A percentile compares a stretch with the other conserved stretches of the same genome.
These are phyloP conservation scores for Pampus argenteus DNA, from an alignment of 2,797 vertebrate species.

Conservation along the genomic window DNA sequence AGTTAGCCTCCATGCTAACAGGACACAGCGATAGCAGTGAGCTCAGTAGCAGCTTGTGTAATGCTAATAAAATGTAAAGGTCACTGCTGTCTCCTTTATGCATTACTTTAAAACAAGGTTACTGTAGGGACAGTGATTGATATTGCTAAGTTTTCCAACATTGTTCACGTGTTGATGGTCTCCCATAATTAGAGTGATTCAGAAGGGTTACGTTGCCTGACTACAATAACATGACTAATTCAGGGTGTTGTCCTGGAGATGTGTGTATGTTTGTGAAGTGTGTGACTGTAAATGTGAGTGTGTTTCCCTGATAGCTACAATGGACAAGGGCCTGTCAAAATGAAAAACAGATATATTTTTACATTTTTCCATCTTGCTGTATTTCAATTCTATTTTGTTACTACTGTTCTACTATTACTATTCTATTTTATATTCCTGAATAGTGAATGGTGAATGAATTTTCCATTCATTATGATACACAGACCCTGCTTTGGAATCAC, in stretches of 20 bases:
- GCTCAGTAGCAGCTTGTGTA: slow-evolving; percentile 49
- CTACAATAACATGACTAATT: slow-evolving; percentile 68
- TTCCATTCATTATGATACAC: neutral
- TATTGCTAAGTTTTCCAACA: slow-evolving; percentile 49
- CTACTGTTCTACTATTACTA: no score
- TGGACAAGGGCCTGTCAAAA: slow-evolving; percentile 21
- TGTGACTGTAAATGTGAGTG: slow-evolving; percentile 19
- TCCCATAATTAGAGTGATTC: slow-evolving; percentile 53
- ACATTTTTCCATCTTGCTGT: neutral
- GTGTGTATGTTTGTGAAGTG: slow-evolving; percentile 49
- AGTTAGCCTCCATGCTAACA: slow-evolving; percentile 39
- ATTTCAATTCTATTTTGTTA: neutral
- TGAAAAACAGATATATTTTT: slow-evolving; percentile 30
- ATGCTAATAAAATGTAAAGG: slow-evolving; percentile 74
- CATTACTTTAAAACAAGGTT: slow-evolving; percentile 46
- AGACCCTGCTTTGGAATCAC: slow-evolving; percentile 11
- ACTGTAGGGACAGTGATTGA: slow-evolving; percentile 52
- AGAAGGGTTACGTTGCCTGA: slow-evolving; percentile 62
- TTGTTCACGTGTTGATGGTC: slow-evolving; percentile 43
- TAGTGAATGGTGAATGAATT: neutral
- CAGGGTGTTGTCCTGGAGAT: slow-evolving; percentile 71
- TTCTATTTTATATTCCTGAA: slow-evolving; percentile 3
- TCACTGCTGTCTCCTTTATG: slow-evolving; percentile 65
- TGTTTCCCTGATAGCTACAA: slow-evolving; percentile 18
- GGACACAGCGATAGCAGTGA: slow-evolving; percentile 30